Base-by-base conservation (phyloP, 2,888 invertebrate genomes). In the Drosophila prolongata region DNA sequence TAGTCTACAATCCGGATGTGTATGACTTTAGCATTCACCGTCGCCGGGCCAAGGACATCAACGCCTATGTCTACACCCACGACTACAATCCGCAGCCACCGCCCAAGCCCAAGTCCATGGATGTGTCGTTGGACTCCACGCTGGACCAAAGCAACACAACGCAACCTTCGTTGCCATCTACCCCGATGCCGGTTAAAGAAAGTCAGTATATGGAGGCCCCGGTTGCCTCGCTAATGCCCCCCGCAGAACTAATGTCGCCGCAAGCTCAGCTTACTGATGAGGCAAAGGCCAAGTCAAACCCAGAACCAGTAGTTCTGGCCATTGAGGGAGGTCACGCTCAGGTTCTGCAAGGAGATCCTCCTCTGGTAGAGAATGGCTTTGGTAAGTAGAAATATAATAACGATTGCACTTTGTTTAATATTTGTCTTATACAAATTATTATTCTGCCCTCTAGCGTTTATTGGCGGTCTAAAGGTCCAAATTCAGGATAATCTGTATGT, bases 401-500 rank as follows among this genome's bases (percentile, higher is more conserved):
- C 24, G 24, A 4, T 1, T 24, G 24, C 24, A 24, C 24, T 24
- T 24, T 24, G 24, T 24, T 24, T 4, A 24, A 24, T 4, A 10
- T 8, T 34, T 6, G 10, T 10, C 1, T 0, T 6, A 27, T 10
- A 35, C n/a, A 3, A 3, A 27, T 11, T 13, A 16, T 6, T 1
- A 5, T 8, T 13, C 16, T 11, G 2, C 6, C 0, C 2, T 37
- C 2, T n/a, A 92, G 94, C 94, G n/a, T 93, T 92, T 65, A 94
- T 94, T 58, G 94, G 94, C 9, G 94, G 94, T 0, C 79, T 94
- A 14, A 94, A 94, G 89, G 95, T 95, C 0, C 94, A 95, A 92
- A 94, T 96, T 76, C 94, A 96, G 53, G 95, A 96, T 56, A 96
- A 94, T 74, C 90, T 94, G 1, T 93, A 94, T 19, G 93, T 94